These are phyloP conservation scores for Atractosteus spatula DNA, from an alignment of 2,113 vertebrate species.

Conservation along the genomic window DNA sequence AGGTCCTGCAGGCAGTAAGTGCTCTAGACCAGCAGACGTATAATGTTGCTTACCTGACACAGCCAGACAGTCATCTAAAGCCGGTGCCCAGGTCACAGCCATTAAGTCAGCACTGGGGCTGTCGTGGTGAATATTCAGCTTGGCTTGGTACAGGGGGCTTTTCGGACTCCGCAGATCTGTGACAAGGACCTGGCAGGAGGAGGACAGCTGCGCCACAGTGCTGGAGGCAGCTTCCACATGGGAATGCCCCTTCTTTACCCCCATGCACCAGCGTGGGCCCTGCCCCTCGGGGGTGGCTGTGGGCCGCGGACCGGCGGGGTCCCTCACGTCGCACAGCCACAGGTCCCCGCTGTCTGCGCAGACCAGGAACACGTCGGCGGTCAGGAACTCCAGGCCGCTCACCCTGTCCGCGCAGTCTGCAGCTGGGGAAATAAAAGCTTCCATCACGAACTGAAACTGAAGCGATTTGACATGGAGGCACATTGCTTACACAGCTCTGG, in stretches of 20 bases:
- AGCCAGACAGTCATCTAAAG: slow-evolving; percentile 61
- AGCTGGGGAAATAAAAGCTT: slow-evolving; percentile 33
- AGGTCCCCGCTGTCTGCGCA: slow-evolving; percentile 64
- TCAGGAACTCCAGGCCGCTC: slow-evolving; percentile 66
- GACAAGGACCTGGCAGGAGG: slow-evolving; percentile 55
- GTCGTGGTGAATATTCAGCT: slow-evolving; percentile 38
- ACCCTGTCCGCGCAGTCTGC: slow-evolving; percentile 50
- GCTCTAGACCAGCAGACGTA: no score
- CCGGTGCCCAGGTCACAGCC: slow-evolving; percentile 74
- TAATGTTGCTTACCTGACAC: slow-evolving; percentile 69
- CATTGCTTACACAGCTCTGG: neutral
- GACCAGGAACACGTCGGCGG: slow-evolving; percentile 54
- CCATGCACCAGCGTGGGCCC: slow-evolving; percentile 58
- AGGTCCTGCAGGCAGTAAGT: no score
- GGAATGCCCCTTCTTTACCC: neutral
- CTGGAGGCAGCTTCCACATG: slow-evolving; percentile 20
- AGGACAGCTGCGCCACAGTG: slow-evolving; percentile 62
- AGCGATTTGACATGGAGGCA: neutral
- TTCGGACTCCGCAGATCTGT: slow-evolving; percentile 64
- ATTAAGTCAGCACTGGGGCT: slow-evolving; percentile 48
- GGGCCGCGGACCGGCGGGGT: slow-evolving; percentile 15
- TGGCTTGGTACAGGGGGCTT: slow-evolving; percentile 44
- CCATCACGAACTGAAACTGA: neutral
- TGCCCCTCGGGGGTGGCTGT: rapidly evolving
- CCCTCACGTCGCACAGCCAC: slow-evolving; percentile 67